phyloP scores from a whole-genome alignment of 1,140 invertebrate species.

The Planococcus citri region DNA sequence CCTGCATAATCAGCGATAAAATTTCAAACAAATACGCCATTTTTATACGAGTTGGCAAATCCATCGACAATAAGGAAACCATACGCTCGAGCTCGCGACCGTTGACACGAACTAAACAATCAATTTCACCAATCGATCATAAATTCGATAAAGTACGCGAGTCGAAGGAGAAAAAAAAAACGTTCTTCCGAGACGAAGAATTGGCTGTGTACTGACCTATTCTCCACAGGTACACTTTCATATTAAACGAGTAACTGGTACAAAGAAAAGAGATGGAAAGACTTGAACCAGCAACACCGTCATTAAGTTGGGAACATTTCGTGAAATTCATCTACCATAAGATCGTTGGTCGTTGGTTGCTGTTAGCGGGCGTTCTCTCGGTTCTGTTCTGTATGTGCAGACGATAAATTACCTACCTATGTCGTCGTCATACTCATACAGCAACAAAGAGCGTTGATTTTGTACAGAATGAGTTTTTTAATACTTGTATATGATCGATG shows the following conservation, averaged over 20 bases:
- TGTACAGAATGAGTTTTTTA: no score
- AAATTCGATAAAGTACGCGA: neutral
- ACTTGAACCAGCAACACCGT: neutral
- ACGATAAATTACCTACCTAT: no score
- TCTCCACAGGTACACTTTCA: neutral
- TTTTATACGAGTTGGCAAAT: neutral
- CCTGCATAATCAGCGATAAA: no score
- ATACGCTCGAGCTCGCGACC: neutral
- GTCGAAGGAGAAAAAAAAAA: neutral
- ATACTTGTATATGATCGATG: no score
- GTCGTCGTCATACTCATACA: no score
- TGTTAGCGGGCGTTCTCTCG: neutral
- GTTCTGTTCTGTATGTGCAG: neutral
- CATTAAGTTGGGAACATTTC: neutral
- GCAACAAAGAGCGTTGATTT: no score
- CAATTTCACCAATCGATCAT: neutral
- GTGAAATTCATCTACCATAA: neutral
- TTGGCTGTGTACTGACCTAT: neutral
- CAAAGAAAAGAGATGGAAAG: conserved; percentile 1
- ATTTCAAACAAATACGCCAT: no score
- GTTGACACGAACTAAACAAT: neutral
- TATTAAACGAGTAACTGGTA: neutral
- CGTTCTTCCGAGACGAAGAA: neutral
- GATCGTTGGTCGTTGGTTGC: neutral
- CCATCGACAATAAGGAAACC: neutral